A percentile compares a stretch with the other conserved stretches of the same genome.
Evolutionary conservation across 2,888 invertebrate species (phyloP).

Genomic region (Sceliomorpha sp.): DNA sequence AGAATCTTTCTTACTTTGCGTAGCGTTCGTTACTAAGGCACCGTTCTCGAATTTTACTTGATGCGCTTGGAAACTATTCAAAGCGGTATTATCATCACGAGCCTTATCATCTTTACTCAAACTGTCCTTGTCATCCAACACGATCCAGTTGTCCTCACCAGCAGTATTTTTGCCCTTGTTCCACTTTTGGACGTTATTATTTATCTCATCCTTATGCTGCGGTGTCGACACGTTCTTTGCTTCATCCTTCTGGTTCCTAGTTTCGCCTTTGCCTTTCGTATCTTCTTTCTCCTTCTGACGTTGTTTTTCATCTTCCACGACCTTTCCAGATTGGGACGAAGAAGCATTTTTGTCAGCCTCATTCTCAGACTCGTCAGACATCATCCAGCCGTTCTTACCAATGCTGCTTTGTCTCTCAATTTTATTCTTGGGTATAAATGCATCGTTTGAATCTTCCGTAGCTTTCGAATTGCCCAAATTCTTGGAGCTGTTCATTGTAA

Average conservation of each 20-base stretch:
- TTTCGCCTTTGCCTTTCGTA: slow-evolving; percentile 2
- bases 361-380: slow-evolving; percentile 67
- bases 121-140: slow-evolving; percentile 51
- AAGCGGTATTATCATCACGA: slow-evolving; percentile 42
- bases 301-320: slow-evolving; percentile 8
- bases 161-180: slow-evolving; percentile 64
- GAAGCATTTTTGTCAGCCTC: slow-evolving; percentile 59
- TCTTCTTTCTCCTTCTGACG: slow-evolving; percentile 14
- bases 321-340: slow-evolving; percentile 4
- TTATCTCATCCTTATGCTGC: slow-evolving; percentile 35
- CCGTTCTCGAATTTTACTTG: slow-evolving; percentile 62
- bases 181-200: slow-evolving; percentile 55
- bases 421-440: slow-evolving; percentile 37
- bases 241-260: background rate
- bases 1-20: slow-evolving; percentile 63
- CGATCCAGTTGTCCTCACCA: slow-evolving; percentile 44
- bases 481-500: slow-evolving; percentile 9
- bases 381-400: slow-evolving; percentile 69
- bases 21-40: slow-evolving; percentile 63
- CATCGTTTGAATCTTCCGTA: slow-evolving; percentile 5
- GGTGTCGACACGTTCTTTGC: background rate
- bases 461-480: background rate
- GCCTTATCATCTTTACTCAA: slow-evolving; percentile 55
- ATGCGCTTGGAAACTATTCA: slow-evolving; percentile 28
- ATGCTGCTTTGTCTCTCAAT: slow-evolving; percentile 58